phyloP scores from a whole-genome alignment of 2,888 invertebrate genomes.

The Zaprionus obscuricornis region DNA sequence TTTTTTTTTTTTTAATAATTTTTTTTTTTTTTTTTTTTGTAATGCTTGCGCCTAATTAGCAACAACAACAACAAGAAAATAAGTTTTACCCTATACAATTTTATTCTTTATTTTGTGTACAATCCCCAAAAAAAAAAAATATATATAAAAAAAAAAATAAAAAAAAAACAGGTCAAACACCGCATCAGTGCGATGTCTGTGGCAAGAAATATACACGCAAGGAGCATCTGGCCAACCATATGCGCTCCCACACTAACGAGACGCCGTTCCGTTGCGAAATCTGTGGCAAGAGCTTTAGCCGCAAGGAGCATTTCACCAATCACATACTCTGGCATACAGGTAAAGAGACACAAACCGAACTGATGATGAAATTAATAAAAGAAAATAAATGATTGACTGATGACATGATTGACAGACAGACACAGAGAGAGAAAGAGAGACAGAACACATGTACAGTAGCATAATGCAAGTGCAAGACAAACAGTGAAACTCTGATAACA shows the following conservation, averaged over 20 bases:
- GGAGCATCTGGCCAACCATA: constrained; percentile 94
- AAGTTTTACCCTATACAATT: constrained; percentile 44
- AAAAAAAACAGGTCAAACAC: constrained; percentile 88
- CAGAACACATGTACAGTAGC: too few species aligned
- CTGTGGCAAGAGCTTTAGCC: constrained; percentile 94
- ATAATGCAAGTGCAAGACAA: too few species aligned
- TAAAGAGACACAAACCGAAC: constrained; percentile 83
- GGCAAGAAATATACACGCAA: constrained; percentile 95
- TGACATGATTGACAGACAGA: constrained; percentile 11
- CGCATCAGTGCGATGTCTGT: constrained; percentile 93
- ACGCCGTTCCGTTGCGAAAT: constrained; percentile 94
- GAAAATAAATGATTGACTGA: constrained; percentile 11
- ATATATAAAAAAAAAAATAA: background rate
- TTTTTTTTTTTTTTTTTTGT: constrained; percentile 26
- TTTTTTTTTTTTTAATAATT: background rate
- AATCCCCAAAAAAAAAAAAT: constrained; percentile 2
- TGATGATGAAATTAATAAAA: constrained; percentile 7
- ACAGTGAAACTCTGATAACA: too few species aligned
- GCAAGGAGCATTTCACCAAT: constrained; percentile 95
- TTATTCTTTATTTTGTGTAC: constrained; percentile 48
- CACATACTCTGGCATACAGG: constrained; percentile 95
- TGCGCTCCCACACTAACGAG: constrained; percentile 94
- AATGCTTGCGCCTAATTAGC: constrained; percentile 41
- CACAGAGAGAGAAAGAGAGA: too few species aligned
- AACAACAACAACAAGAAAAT: constrained; percentile 18